A percentile compares a stretch with the other conserved stretches of the same genome.
Conservation (phyloP, 2,797 vertebrate genomes). For the Sebastes kiyomatsui region DNA sequence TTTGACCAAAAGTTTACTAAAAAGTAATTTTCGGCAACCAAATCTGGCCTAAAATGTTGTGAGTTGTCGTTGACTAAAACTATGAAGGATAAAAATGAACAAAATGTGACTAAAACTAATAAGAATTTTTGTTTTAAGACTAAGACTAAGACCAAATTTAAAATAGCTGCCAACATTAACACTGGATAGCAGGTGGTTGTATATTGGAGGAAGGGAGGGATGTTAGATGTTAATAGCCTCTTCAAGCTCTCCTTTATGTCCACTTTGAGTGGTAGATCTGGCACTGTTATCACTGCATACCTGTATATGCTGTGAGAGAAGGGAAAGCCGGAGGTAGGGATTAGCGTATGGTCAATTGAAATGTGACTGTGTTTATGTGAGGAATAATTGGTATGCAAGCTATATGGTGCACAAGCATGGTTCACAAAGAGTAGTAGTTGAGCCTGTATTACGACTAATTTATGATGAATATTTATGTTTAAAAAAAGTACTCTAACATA, state of each 20-base stretch:
- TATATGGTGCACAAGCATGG: background rate
- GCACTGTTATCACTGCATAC: background rate
- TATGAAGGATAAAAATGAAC: too few relatives aligned
- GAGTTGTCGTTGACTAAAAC: too few relatives aligned
- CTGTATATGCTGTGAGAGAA: background rate
- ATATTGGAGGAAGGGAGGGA: background rate
- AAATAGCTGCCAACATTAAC: too few relatives aligned
- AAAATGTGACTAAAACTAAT: too few relatives aligned
- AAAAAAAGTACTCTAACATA: background rate
- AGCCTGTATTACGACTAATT: background rate
- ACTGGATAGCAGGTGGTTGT: background rate
- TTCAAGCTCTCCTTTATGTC: background rate
- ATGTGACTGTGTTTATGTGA: background rate
- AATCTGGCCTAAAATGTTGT: too few relatives aligned
- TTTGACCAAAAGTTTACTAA: too few relatives aligned
- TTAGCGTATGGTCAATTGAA: background rate
- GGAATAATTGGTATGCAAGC: background rate
- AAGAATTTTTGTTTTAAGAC: too few relatives aligned
- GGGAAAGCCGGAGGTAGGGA: background rate
- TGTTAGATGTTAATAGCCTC: background rate
- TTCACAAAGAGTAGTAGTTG: background rate
- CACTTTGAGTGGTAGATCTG: background rate
- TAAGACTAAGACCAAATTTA: too few relatives aligned
- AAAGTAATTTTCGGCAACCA: too few relatives aligned
- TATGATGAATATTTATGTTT: background rate